These are phyloP conservation scores for Petrocephalus zakoni DNA, from an alignment of 2,113 vertebrate species.

Conservation along the genomic window DNA sequence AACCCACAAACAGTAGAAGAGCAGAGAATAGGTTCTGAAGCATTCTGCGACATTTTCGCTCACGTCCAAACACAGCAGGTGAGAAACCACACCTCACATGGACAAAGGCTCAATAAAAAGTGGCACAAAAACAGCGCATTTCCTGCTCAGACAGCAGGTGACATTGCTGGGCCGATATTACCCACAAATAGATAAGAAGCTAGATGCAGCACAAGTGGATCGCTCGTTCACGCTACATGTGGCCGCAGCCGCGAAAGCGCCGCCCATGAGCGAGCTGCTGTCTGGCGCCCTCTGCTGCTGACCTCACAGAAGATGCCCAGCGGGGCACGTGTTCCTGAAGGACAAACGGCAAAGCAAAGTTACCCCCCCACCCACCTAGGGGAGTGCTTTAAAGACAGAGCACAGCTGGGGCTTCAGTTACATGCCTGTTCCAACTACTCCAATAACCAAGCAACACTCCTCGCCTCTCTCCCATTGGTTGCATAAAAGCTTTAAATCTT, in stretches of 20 bases:
- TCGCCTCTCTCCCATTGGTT: background rate
- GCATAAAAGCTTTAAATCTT: background rate
- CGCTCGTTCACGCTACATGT: background rate
- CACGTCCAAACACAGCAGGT: background rate
- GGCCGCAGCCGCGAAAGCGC: background rate
- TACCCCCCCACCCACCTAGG: background rate
- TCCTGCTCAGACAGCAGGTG: background rate
- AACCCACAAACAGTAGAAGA: background rate
- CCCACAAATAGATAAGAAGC: background rate
- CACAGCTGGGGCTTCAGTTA: background rate
- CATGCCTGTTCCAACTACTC: background rate
- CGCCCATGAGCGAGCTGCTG: background rate
- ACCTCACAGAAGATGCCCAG: background rate
- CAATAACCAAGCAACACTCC: background rate
- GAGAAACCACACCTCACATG: background rate
- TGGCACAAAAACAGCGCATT: background rate
- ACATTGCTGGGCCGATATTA: background rate
- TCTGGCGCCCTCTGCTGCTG: constrained; percentile 12
- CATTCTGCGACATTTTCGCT: background rate
- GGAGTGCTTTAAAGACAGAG: background rate
- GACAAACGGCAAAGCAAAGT: background rate
- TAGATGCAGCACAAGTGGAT: background rate
- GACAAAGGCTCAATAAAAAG: background rate
- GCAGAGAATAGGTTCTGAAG: background rate
- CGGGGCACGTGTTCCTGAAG: background rate